Base-by-base conservation (phyloP, 2,888 invertebrate genomes). In the Caenorhabditis sulstoni region DNA sequence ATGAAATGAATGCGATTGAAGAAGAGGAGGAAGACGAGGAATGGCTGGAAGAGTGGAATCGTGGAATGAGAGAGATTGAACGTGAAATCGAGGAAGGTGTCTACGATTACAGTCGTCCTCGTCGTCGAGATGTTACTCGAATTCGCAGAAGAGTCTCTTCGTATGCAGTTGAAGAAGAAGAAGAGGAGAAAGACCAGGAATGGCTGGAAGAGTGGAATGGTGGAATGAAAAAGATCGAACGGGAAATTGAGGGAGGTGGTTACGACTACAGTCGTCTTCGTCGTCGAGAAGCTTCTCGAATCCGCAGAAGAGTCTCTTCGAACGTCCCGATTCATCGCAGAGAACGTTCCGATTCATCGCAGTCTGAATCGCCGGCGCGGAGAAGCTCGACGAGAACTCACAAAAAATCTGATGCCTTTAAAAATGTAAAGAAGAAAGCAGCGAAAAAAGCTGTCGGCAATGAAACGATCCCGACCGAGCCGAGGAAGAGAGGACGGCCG, bases 1-100 rank as follows among this genome's bases (percentile, higher is more conserved):
- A 9, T 39, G 14, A 3, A 29, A 22, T 22, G n/a, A 20, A 22
- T 29, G n/a, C 52, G 3, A 12, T 20, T 18, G 52, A 50, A 20
- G 52, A 50, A 53, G n/a, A 20, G 1, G n/a, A n/a, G 7, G 53
- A 29, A 20, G 29, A 22, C 14, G 50, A 35, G 2, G 22, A 29
- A 7, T 45, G 35, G 67, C 29, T 39, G 8, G 39, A 18, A 49
- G 49, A 49, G 39, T 44, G 47, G 47, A 57, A 35, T 37, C 37
- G 29, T 18, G 41, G 59, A 22, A 59, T 35, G 65, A 59, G 66
- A 53, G 52, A 47, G 37, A 59, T 41, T 49, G 65, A 66, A 57
- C 35, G 53, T 53, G 53, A 45, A 58, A 55, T 45, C 3, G 58
- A 29, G 16, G 62, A n/a, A 47, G 57, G 53, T 35, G 53, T 14